Evolutionary conservation across 2,797 vertebrate genomes (phyloP), one percentile per base, ranked within the genome.

Genomic region (Schizopygopsis malacanthus): DNA sequence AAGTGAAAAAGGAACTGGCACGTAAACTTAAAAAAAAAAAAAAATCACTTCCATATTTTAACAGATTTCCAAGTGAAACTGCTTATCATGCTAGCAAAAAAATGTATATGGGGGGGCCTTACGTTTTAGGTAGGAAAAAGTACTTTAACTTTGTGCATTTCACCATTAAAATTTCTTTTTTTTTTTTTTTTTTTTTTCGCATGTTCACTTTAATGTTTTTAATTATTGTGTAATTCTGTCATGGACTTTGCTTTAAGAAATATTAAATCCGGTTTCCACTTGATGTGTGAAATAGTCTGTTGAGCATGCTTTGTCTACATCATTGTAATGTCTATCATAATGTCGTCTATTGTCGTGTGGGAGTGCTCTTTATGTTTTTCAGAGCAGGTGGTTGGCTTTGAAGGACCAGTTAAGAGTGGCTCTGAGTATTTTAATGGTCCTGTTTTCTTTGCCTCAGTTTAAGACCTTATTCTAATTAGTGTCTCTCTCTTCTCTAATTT

Each of bases 391-490:
- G 81, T 85, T 59, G 52, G 87, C 84, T 86, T 89, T 89, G 86
- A 89, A 87, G 73, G 82, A 87, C 82, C 70, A 81, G 72, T 89
- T 86, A 86, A 87, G 82, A 85, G 67, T n/a, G 63, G 70, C 77
- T 84, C 76, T 86, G 87, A 87, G 87, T 82, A 86, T 90, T 89
- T 90, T 90, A 89, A 90, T 88, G 84, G 84, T 83, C 41, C 50
- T 1, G 54, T 83, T 90, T 86, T 89, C 76, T 89, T 85, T 89
- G 79, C 83, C 81, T 88, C 85, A 20, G 84, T 87, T 87, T 86
- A 89, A 90, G 81, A 85, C 85, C 87, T 89, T 90, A 90, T 91
- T 85, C 86, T 90, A 90, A 90, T 92, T 91, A 89, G 87, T 85
- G 75, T 85, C 85, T 86, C 81, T 86, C 80, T 85, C 87, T 90